Percentiles rank a stretch among this genome's conserved stretches.
Conservation (phyloP, 1,140 invertebrate genomes). For the Pteromalus puparum region DNA sequence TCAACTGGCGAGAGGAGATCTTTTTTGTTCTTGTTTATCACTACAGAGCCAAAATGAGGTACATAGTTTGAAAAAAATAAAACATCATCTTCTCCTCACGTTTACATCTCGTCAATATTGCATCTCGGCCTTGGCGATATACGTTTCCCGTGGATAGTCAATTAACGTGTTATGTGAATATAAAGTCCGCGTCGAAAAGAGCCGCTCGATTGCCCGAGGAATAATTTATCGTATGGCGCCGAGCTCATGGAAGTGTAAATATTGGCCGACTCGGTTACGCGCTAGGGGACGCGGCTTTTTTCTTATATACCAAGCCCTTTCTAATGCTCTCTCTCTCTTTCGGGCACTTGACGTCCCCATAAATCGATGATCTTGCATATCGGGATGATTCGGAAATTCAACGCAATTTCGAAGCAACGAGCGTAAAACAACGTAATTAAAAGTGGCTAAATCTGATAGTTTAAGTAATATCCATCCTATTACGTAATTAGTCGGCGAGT, state of each 20-base stretch:
- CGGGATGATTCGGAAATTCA: constrained; percentile 11
- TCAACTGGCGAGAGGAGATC: no score
- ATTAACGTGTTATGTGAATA: constrained; percentile 35
- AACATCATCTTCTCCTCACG: constrained; percentile 1
- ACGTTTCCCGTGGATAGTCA: constrained; percentile 25
- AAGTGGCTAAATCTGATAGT: constrained; percentile 51
- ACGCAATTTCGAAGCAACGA: constrained; percentile 19
- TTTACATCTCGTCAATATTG: constrained; percentile 35
- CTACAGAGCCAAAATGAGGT: no score
- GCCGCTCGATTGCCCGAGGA: constrained; percentile 40
- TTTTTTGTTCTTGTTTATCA: no score
- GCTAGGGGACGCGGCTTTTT: neutral
- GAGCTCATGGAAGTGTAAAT: constrained; percentile 34
- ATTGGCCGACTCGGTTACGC: constrained; percentile 2
- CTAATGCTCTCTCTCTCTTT: constrained; percentile 9
- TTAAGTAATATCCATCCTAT: constrained; percentile 55
- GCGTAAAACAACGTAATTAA: constrained; percentile 53
- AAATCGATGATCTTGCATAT: constrained; percentile 19
- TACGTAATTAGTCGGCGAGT: constrained; percentile 54
- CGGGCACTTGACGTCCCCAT: constrained; percentile 30
- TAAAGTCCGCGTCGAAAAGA: constrained; percentile 1
- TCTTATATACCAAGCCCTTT: neutral
- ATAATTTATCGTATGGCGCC: constrained; percentile 41
- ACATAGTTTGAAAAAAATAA: no score
- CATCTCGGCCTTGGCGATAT: neutral